A percentile compares a stretch with the other conserved stretches of the same genome.
phyloP scores from a whole-genome alignment of 2,888 invertebrate species.

The Netelia inedita region DNA sequence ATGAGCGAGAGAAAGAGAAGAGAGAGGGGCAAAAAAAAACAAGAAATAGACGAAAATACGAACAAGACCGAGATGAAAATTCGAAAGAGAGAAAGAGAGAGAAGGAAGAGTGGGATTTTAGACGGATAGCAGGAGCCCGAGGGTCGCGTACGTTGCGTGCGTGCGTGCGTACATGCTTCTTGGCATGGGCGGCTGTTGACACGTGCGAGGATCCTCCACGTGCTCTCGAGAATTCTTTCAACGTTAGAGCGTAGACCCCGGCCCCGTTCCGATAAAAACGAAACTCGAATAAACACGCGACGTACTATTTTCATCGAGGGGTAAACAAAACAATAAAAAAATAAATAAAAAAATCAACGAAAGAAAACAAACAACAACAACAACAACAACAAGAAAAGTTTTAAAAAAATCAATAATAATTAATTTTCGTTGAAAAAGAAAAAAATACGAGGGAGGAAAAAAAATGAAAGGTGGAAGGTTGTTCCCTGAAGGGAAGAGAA shows the following conservation, averaged over 20 bases:
- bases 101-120: conserved; percentile 59
- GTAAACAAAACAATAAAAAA: background rate
- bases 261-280: conserved; percentile 31
- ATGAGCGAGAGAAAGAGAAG: conserved; percentile 52
- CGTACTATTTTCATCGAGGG: conserved; percentile 8
- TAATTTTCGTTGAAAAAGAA: background rate
- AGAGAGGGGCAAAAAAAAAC: conserved; percentile 55
- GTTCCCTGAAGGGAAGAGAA: background rate
- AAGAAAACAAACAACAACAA: background rate
- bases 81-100: conserved; percentile 16
- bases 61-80: conserved; percentile 34
- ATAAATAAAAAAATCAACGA: background rate
- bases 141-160: conserved; percentile 68
- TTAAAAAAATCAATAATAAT: background rate
- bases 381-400: background rate
- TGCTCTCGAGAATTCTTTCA: conserved; percentile 67
- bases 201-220: conserved; percentile 69
- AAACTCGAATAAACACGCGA: conserved; percentile 10
- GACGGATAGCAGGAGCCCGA: conserved; percentile 62
- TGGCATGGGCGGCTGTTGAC: conserved; percentile 69
- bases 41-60: conserved; percentile 46
- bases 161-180: conserved; percentile 62
- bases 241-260: conserved; percentile 27
- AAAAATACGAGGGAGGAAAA: background rate
- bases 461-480: background rate